A percentile compares a stretch with the other conserved stretches of the same genome.
Evolutionary conservation across 2,113 vertebrate species (phyloP).

Genomic region (Mugil cephalus): DNA sequence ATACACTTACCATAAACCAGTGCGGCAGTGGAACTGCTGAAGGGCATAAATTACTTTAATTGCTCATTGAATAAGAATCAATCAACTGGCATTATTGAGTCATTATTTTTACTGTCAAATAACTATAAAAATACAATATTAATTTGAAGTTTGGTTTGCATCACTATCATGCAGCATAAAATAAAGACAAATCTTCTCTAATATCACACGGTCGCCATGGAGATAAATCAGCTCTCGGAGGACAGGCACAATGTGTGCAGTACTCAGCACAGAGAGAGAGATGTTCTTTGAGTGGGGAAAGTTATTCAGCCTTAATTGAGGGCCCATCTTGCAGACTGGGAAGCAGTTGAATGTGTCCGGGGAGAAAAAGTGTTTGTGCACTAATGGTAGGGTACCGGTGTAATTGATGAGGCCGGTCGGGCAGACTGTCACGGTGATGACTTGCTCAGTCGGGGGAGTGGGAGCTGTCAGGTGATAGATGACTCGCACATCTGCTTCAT

Average conservation of each 20-base stretch:
- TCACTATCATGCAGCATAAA: constrained; percentile 28
- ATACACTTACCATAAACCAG: constrained; percentile 7
- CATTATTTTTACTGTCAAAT: constrained; percentile 23
- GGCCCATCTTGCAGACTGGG: constrained; percentile 74
- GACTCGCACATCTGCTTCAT: constrained; percentile 90
- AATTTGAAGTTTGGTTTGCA: constrained; percentile 17
- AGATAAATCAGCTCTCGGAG: constrained; percentile 50
- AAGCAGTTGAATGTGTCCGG: constrained; percentile 73
- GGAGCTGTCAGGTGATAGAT: constrained; percentile 89
- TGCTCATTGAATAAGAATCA: constrained; percentile 31
- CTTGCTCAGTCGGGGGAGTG: constrained; percentile 87
- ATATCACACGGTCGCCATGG: constrained; percentile 30
- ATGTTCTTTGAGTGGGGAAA: constrained; percentile 70
- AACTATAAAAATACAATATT: constrained; percentile 29
- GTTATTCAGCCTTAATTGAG: constrained; percentile 81
- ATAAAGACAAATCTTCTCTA: constrained; percentile 25
- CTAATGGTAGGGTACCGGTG: constrained; percentile 79
- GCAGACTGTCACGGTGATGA: constrained; percentile 88
- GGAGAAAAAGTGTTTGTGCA: constrained; percentile 71
- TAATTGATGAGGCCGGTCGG: constrained; percentile 81
- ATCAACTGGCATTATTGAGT: constrained; percentile 23
- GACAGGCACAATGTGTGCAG: constrained; percentile 52
- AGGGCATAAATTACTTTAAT: constrained; percentile 37
- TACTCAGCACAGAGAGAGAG: constrained; percentile 51
- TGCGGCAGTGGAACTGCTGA: not conserved